Evolutionary conservation across 2,113 vertebrate genomes (phyloP), one percentile per base, ranked within the genome.

Genomic region (Hymenochirus boettgeri): DNA sequence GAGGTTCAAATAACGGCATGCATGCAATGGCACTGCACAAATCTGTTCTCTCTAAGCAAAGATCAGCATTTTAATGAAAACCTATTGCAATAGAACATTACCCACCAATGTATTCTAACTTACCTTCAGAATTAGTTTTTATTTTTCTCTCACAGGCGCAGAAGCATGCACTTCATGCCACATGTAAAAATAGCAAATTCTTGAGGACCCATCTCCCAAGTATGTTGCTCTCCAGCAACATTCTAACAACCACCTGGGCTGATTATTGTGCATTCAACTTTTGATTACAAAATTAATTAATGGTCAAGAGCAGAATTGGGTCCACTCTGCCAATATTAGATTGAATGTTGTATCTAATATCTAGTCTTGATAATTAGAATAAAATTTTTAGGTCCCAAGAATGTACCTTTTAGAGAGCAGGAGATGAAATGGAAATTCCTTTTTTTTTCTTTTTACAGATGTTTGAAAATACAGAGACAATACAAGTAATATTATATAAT

Each of bases 141-240:
- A 39, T 5, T 15, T 15, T 13, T 15, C 5, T 15, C 37, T 15
- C 55, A 51, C 7, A 57, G 58, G 63, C 31, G 11, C 31, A 33
- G 31, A 33, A 33, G 11, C 63, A 58, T 66, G 63, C 63, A 29
- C 23, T 13, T 66, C 63, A 66, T 58, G 63, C 55, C 55, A 51
- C 31, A 58, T 31, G 50, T 13, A 33, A 57, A 24, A 66, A 24
- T 26, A 47, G 63, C 42, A 26, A 42, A 13, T 56, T 66, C 54
- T 17, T 31, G 29, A 31, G 9, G 29, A 66, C 63, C 46, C 25
- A 45, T n/a, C 21, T 33, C 2, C n/a, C 17, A 50, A 13, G 3
- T n/a, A n/a, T n/a, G n/a, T n/a, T n/a, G n/a, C n/a, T n/a, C n/a
- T n/a, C n/a, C n/a, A n/a, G n/a, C n/a, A n/a, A n/a, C n/a, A n/a